phyloP scores from a whole-genome alignment of 2,797 vertebrate genomes.

The Peromyscus eremicus region DNA sequence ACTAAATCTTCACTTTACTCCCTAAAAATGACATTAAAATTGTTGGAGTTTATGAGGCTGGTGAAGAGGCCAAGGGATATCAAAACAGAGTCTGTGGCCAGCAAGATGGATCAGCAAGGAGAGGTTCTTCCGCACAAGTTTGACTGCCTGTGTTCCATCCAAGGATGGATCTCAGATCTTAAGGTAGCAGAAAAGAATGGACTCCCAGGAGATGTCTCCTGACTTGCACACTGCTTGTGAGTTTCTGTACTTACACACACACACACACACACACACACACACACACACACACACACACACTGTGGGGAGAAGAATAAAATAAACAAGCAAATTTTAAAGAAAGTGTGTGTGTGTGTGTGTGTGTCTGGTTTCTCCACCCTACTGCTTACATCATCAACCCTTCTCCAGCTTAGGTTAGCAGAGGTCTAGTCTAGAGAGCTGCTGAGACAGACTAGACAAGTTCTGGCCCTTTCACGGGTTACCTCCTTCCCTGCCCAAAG shows the following conservation, averaged over 20 bases:
- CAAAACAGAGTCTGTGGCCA: background rate
- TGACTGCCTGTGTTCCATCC: background rate
- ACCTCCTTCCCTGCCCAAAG: background rate
- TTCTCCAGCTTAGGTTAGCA: background rate
- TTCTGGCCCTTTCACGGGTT: background rate
- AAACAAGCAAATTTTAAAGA: background rate
- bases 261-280: too few species aligned
- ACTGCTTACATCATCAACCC: background rate
- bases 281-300: background rate
- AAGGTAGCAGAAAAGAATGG: background rate
- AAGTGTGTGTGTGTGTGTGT: background rate
- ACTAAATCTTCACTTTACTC: background rate
- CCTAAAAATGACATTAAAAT: background rate
- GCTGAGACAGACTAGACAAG: background rate
- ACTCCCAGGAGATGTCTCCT: background rate
- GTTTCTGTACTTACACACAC: background rate
- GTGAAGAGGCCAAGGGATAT: background rate
- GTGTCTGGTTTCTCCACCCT: background rate
- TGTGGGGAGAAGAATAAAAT: background rate
- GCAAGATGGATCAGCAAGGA: background rate
- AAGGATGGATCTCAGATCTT: background rate
- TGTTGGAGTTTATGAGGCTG: background rate
- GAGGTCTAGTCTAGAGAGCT: background rate
- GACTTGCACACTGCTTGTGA: background rate
- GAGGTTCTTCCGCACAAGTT: background rate